These are phyloP conservation scores for Rhinolophus ferrumequinum DNA, from an alignment of 2,113 vertebrate genomes.

Conservation along the genomic window DNA sequence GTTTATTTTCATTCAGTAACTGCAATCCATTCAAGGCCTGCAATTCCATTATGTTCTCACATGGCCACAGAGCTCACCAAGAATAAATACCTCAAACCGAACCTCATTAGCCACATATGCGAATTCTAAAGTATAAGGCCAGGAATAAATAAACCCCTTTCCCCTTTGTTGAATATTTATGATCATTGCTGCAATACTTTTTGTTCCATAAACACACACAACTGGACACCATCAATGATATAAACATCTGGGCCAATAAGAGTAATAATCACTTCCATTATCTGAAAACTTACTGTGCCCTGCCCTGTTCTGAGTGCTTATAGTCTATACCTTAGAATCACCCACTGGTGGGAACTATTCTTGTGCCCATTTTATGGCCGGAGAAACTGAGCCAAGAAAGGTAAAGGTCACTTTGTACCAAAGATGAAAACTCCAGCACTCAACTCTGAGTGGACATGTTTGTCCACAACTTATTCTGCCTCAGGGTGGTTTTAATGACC, in stretches of 20 bases:
- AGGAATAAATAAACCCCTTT: neutral
- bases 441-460: neutral
- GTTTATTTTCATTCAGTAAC: constrained; percentile 13
- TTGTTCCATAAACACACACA: neutral
- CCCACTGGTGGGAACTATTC: neutral
- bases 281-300: neutral
- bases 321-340: neutral
- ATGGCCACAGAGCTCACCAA: neutral
- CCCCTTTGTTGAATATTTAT: neutral
- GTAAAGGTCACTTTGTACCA: neutral
- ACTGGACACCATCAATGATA: too few relatives aligned
- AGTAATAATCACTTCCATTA: neutral
- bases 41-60: neutral
- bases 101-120: neutral
- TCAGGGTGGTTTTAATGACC: neutral
- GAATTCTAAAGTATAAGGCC: neutral
- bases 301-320: neutral
- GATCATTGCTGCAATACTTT: neutral
- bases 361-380: neutral
- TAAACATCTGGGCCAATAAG: neutral
- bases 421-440: neutral
- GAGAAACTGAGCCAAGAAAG: neutral
- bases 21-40: neutral
- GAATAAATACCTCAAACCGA: neutral
- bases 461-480: neutral